Conservation (phyloP, 2,113 vertebrate genomes). For the Albula goreensis region DNA sequence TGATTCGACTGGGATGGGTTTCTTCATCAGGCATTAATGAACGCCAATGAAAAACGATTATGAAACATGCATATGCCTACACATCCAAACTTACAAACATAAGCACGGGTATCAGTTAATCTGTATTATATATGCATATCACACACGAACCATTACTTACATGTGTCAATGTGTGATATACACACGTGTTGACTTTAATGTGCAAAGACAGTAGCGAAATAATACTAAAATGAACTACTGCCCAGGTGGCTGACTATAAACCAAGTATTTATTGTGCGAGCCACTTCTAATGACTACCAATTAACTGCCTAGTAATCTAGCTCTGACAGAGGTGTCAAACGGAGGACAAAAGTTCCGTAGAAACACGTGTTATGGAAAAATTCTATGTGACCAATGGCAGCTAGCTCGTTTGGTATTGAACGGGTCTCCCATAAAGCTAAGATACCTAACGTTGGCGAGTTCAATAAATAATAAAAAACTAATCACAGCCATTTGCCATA, state of each 20-base stretch:
- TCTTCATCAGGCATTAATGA: background rate
- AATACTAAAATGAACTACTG: too few species aligned
- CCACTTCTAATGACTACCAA: background rate
- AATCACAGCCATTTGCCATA: background rate
- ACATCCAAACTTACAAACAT: too few species aligned
- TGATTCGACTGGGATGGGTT: background rate
- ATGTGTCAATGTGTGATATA: too few species aligned
- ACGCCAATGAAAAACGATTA: background rate
- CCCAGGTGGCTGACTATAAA: too few species aligned
- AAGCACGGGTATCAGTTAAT: too few species aligned
- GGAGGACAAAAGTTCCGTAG: background rate
- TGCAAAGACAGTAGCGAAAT: too few species aligned
- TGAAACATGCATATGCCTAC: too few species aligned
- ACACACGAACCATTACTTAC: too few species aligned
- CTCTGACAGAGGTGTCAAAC: background rate
- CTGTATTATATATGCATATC: too few species aligned
- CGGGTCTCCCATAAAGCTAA: background rate
- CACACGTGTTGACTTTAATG: too few species aligned
- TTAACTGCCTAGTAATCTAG: background rate
- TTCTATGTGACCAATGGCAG: background rate
- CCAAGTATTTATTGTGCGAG: too few species aligned
- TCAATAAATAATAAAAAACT: background rate
- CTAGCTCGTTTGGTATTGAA: background rate
- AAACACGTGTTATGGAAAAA: background rate
- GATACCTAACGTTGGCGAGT: background rate